Conservation (phyloP, 2,888 invertebrate species). For the Ernsta delagoae region DNA sequence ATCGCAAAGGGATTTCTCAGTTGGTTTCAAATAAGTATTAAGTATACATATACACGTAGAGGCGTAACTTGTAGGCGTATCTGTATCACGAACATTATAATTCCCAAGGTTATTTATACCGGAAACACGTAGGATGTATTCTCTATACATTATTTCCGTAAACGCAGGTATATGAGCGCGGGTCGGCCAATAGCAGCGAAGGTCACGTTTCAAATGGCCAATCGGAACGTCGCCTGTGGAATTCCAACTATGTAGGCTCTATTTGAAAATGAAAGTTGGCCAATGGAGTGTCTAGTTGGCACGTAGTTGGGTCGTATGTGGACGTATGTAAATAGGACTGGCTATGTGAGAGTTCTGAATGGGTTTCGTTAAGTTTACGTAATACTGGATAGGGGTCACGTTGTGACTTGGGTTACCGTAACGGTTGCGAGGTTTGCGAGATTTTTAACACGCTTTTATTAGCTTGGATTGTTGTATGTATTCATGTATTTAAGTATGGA, state of each 20-base stretch:
- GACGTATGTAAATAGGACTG: slow-evolving; percentile 48
- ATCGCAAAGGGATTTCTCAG: not conserved
- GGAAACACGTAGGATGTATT: slow-evolving; percentile 46
- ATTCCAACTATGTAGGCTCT: slow-evolving; percentile 80
- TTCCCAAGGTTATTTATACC: slow-evolving; percentile 40
- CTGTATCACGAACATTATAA: slow-evolving; percentile 20
- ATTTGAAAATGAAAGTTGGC: slow-evolving; percentile 77
- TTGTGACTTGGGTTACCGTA: slow-evolving; percentile 13
- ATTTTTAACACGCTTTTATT: no score
- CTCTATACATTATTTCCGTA: slow-evolving; percentile 65
- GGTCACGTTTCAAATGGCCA: slow-evolving; percentile 72
- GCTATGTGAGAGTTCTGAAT: slow-evolving; percentile 58
- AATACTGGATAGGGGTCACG: slow-evolving; percentile 32
- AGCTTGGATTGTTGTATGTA: no score
- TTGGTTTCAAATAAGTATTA: not conserved
- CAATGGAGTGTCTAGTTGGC: slow-evolving; percentile 61
- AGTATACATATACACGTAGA: slow-evolving; percentile 10
- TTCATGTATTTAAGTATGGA: no score
- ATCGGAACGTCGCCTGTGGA: slow-evolving; percentile 60
- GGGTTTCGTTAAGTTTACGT: slow-evolving; percentile 46
- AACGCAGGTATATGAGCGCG: slow-evolving; percentile 59
- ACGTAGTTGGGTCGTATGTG: slow-evolving; percentile 61
- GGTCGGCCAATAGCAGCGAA: slow-evolving; percentile 69
- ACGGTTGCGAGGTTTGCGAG: not conserved
- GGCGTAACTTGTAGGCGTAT: slow-evolving; percentile 36